A percentile compares a stretch with the other conserved stretches of the same genome.
Conservation (phyloP, 2,888 invertebrate species). For the Bellardia bayeri region DNA sequence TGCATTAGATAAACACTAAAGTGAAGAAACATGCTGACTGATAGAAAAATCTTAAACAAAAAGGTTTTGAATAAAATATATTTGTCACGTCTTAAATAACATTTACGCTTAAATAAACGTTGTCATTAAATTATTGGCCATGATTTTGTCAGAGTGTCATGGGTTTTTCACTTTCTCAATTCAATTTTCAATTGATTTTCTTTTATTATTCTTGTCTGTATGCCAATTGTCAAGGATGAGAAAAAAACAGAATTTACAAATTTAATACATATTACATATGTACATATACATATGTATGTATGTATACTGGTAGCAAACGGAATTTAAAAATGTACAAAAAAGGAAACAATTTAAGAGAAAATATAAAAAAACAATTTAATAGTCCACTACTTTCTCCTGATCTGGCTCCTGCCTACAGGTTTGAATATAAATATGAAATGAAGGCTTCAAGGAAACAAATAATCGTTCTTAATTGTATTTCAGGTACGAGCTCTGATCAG, state of each 20-base stretch:
- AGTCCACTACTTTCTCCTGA: too few relatives aligned
- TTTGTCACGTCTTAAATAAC: constrained; percentile 32
- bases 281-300: too few relatives aligned
- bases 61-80: neutral
- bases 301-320: neutral
- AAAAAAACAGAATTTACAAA: neutral
- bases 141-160: constrained; percentile 14
- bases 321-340: neutral
- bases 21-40: neutral
- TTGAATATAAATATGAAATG: too few relatives aligned
- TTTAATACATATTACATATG: neutral
- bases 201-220: neutral
- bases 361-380: neutral
- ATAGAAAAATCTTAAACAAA: neutral
- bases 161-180: constrained; percentile 12
- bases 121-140: constrained; percentile 27
- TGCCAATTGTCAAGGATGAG: neutral
- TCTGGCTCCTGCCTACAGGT: too few relatives aligned
- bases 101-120: constrained; percentile 40
- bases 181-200: constrained; percentile 20
- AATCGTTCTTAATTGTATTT: too few relatives aligned
- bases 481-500: too few relatives aligned
- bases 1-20: neutral
- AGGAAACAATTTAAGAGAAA: neutral
- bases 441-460: too few relatives aligned